Percentiles rank a stretch among this genome's conserved stretches.
Conservation (phyloP, 2,888 invertebrate species). For the Acrobasis consociella region DNA sequence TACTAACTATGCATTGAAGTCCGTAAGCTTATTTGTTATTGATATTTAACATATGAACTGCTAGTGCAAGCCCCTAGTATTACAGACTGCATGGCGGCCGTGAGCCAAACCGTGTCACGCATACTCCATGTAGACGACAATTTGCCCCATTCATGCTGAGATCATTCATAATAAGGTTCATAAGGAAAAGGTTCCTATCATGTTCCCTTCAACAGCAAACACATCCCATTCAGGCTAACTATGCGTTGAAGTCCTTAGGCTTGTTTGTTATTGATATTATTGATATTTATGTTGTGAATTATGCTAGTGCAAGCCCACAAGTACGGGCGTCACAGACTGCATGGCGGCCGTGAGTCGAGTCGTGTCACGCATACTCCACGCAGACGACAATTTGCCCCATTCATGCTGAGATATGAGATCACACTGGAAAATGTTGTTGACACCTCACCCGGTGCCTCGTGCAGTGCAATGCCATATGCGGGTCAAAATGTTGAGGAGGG, state of each 20-base stretch:
- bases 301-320: not conserved
- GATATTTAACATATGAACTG: not conserved
- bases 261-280: too few species aligned
- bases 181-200: too few species aligned
- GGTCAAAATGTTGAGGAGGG: too few species aligned
- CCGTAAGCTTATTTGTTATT: too few species aligned
- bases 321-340: constrained; percentile 15
- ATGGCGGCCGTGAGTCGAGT: constrained; percentile 5
- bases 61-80: not conserved
- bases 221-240: too few species aligned
- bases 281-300: not conserved
- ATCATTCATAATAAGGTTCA: not conserved
- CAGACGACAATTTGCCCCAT: constrained; percentile 30
- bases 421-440: constrained; percentile 6
- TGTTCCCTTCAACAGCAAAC: too few species aligned
- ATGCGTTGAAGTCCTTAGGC: too few species aligned
- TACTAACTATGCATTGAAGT: too few species aligned
- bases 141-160: constrained; percentile 31
- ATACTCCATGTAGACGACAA: constrained; percentile 16
- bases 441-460: not conserved
- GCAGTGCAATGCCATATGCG: too few species aligned
- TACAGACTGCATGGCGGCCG: constrained; percentile 18
- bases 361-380: not conserved
- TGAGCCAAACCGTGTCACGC: not conserved
- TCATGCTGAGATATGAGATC: constrained; percentile 24